Base-by-base conservation (phyloP, 92 coral and sea anemone genomes). In the Actinostola sp. region DNA sequence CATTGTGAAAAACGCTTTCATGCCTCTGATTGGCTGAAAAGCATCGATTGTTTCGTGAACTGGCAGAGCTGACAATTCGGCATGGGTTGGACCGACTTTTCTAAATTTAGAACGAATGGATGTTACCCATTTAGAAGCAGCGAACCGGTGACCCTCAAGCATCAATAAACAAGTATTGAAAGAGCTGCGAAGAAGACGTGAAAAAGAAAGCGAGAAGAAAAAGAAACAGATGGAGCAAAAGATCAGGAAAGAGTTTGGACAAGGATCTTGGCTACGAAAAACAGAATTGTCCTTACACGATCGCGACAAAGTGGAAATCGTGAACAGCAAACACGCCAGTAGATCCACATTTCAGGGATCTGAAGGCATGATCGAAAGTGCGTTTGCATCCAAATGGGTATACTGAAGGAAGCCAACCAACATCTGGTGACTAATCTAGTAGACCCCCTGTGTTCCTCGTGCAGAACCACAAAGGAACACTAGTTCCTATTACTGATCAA, bases 381-480 rank as follows among this genome's bases (percentile, higher is more conserved):
- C 9, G 17, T 41, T 1, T 69, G 62, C n/a, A n/a, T 50, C n/a
- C 3, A 19, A 19, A 36, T 50, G 2, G 75, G 63, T 9, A 20
- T 69, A 11, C 75, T 69, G 14, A 17, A 28, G 2, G 41, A 31
- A 9, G 12, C 20, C 17, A 0, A 33, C 41, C 43, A 69, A 14
- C 63, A 69, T 31, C 21, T 69, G 0, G 75, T 69, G 21, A 52
- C 32, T 0, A 3, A 44, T 17, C 45, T 69, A 16, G 29, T 19
- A 0, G 63, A 50, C 23, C 59, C 75, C 48, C 31, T 69, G 45
- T n/a, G n/a, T n/a, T n/a, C n/a, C n/a, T n/a, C n/a, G n/a, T n/a
- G n/a, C n/a, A n/a, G n/a, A n/a, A n/a, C n/a, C n/a, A n/a, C n/a
- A n/a, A n/a, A n/a, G n/a, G n/a, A n/a, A n/a, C n/a, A n/a, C n/a